Percentiles rank a stretch among this genome's conserved stretches.
phyloP scores from a whole-genome alignment of 2,888 invertebrate species.

The Diarsia mendica region DNA sequence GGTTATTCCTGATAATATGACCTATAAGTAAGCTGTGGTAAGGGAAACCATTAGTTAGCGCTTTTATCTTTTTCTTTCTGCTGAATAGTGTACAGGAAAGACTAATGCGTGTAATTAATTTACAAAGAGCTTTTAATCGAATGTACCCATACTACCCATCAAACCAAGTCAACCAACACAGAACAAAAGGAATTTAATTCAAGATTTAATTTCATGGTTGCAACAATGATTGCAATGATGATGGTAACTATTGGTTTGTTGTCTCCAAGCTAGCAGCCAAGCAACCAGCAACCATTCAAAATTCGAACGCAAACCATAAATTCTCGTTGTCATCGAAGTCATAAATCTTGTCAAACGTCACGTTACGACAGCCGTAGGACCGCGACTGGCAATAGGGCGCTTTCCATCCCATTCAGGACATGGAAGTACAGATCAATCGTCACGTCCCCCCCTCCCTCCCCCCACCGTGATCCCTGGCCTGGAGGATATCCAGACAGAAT shows the following conservation, averaged over 20 bases:
- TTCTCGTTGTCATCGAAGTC: not conserved
- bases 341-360: slow-evolving; percentile 5
- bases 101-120: too few species aligned
- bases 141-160: too few species aligned
- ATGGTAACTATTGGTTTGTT: not conserved
- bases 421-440: slow-evolving; percentile 86
- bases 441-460: slow-evolving; percentile 72
- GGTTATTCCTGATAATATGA: too few species aligned
- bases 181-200: not conserved
- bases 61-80: too few species aligned
- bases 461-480: slow-evolving; percentile 73
- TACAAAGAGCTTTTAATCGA: too few species aligned
- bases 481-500: slow-evolving; percentile 75
- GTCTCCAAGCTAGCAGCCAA: not conserved
- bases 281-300: slow-evolving; percentile 3
- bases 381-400: slow-evolving; percentile 72
- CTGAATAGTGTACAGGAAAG: too few species aligned
- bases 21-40: too few species aligned
- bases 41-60: too few species aligned
- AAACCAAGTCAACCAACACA: not conserved
- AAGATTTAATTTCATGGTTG: not conserved
- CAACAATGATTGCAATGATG: not conserved
- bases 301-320: slow-evolving; percentile 9
- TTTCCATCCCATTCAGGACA: slow-evolving; percentile 80
- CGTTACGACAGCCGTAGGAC: slow-evolving; percentile 43